Base-by-base conservation (phyloP, 2,888 invertebrate species). In the Agriopis aurantiaria region DNA sequence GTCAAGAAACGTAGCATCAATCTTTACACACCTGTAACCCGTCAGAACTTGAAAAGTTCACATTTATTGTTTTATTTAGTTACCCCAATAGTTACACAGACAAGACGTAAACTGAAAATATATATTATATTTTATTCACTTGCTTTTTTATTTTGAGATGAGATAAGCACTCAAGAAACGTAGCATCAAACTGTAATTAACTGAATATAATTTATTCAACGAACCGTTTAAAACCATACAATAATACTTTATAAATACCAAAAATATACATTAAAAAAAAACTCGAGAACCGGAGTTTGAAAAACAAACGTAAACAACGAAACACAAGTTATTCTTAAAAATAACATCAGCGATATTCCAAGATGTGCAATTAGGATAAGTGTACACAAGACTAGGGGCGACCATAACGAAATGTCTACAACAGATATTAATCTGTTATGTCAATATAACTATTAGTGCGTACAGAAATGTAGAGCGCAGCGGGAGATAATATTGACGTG, bases 381-480 rank as follows among this genome's bases (percentile, higher is more conserved):
- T 17, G 23, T 14, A 45, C 40, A 56, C n/a, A 41, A 46, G 40
- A 55, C 55, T 17, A 41, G 48, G 52, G 41, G 53, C 55, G 52
- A 55, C 45, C 51, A 45, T 56, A 33, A 33, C 46, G 65, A 69
- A 55, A 69, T 59, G 46, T 65, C 56, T 46, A 23, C 46, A 46
- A 48, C 12, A 45, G 59, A 67, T 55, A 71, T 60, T 45, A 66
- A 68, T 65, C 56, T 65, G 61, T 52, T 46, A 60, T 51, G 56
- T 60, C 60, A 64, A 67, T 52, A 71, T 55, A 17, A 67, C 59
- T 55, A 67, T 67, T 64, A 71, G 33, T 58, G 17, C 46, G 58
- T 53, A 53, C 57, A 66, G 65, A 67, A 66, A 67, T 63, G 63
- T 71, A 62, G 61, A 65, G 61, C 62, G 53, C 60, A 55, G 57